Conservation (phyloP, 2,888 invertebrate genomes). For the Thymelicus acteon region DNA sequence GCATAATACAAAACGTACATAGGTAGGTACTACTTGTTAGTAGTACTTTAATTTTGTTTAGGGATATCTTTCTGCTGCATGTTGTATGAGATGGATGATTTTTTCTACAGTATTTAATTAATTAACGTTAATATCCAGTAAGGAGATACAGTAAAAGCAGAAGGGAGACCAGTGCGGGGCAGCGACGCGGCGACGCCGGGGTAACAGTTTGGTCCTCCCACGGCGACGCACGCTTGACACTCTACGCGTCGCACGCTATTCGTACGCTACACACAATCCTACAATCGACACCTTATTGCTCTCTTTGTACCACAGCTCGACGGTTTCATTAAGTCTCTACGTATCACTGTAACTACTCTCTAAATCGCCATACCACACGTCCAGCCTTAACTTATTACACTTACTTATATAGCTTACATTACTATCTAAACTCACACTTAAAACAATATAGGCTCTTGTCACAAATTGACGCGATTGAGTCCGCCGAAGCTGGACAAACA, state of each 20-base stretch:
- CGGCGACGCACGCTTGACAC: slow-evolving; percentile 47
- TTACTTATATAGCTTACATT: slow-evolving; percentile 46
- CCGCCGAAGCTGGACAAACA: slow-evolving; percentile 66
- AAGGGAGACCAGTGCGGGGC: slow-evolving; percentile 32
- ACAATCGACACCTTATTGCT: slow-evolving; percentile 69
- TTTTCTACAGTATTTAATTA: too few relatives aligned
- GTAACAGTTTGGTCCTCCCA: slow-evolving; percentile 45
- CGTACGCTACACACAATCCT: slow-evolving; percentile 63
- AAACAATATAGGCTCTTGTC: slow-evolving; percentile 73
- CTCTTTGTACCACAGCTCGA: slow-evolving; percentile 82
- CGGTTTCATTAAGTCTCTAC: slow-evolving; percentile 82
- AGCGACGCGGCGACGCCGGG: slow-evolving; percentile 42
- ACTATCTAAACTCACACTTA: slow-evolving; percentile 64
- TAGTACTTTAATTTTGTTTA: too few relatives aligned
- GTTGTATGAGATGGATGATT: too few relatives aligned
- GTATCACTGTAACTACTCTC: slow-evolving; percentile 79
- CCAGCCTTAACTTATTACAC: slow-evolving; percentile 61
- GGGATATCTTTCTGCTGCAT: too few relatives aligned
- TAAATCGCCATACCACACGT: slow-evolving; percentile 60
- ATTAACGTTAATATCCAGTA: too few relatives aligned
- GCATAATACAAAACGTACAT: too few relatives aligned
- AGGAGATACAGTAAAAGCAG: neutral
- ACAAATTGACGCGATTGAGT: slow-evolving; percentile 75
- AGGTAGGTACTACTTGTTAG: too few relatives aligned
- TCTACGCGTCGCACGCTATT: slow-evolving; percentile 68